Conservation (phyloP, 1,140 invertebrate species). For the Rhagoletis pomonella region DNA sequence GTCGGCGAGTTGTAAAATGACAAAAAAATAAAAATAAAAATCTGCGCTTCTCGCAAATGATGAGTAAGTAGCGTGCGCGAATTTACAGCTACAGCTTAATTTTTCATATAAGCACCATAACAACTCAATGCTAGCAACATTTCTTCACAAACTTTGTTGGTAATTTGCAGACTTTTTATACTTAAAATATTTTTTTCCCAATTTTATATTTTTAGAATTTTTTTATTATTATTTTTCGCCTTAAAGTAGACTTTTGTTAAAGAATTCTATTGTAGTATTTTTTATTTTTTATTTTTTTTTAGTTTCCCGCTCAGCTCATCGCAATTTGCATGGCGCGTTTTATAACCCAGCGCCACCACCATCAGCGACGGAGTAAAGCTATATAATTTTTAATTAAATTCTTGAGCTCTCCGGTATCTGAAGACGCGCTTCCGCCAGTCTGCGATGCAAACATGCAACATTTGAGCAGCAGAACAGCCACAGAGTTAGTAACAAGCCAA, state of each 20-base stretch:
- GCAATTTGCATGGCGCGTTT: background rate
- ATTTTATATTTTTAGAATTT: no score
- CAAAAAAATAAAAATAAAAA: no score
- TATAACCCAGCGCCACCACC: background rate
- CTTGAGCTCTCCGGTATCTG: background rate
- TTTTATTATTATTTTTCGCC: no score
- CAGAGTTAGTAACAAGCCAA: background rate
- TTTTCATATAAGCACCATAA: background rate
- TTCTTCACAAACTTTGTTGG: background rate
- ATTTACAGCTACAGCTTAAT: slow-evolving; percentile 7
- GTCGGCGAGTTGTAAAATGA: background rate
- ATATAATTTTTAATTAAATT: slow-evolving; percentile 27
- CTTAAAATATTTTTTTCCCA: no score
- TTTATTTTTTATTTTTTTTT: background rate
- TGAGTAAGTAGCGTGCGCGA: background rate
- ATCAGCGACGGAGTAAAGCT: background rate
- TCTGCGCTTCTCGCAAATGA: background rate
- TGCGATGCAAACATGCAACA: background rate
- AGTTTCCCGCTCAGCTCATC: background rate
- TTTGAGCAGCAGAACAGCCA: background rate
- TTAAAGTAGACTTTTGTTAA: no score
- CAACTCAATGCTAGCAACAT: background rate
- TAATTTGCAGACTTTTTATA: background rate
- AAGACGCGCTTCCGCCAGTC: background rate
- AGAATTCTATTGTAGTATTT: background rate